Conservation (phyloP, 2,113 vertebrate genomes). For the Condylura cristata region DNA sequence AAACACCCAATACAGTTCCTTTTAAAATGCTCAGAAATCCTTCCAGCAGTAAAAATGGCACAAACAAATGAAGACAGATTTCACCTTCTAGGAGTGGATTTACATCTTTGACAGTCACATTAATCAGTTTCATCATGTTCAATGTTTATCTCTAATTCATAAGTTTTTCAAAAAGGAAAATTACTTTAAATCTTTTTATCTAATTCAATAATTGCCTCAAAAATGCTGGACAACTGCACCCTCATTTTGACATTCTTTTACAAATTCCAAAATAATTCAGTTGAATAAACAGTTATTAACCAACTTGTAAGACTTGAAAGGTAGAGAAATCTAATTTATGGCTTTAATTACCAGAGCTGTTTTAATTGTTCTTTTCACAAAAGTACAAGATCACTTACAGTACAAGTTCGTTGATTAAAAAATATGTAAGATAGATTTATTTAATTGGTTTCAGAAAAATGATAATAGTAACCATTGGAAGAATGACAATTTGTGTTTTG, state of each 20-base stretch:
- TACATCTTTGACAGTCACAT: background rate
- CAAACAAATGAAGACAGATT: background rate
- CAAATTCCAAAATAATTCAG: background rate
- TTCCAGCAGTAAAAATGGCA: background rate
- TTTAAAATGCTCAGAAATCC: background rate
- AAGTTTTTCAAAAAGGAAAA: background rate
- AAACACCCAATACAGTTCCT: background rate
- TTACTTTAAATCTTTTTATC: background rate
- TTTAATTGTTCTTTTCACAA: slow-evolving; percentile 26
- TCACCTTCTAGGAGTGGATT: background rate
- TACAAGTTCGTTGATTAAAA: background rate
- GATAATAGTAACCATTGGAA: background rate
- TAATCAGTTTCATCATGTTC: background rate
- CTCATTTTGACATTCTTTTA: background rate
- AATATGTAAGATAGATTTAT: background rate
- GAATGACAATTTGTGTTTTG: background rate
- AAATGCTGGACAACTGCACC: slow-evolving; percentile 1
- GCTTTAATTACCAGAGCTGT: background rate
- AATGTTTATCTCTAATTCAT: background rate
- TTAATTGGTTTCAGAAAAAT: slow-evolving; percentile 1
- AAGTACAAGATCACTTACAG: background rate
- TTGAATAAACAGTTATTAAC: background rate
- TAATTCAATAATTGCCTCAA: background rate
- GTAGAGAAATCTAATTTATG: background rate
- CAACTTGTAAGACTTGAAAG: background rate